Evolutionary conservation across 2,888 invertebrate species (phyloP).

Genomic region (Trichopria drosophilae): DNA sequence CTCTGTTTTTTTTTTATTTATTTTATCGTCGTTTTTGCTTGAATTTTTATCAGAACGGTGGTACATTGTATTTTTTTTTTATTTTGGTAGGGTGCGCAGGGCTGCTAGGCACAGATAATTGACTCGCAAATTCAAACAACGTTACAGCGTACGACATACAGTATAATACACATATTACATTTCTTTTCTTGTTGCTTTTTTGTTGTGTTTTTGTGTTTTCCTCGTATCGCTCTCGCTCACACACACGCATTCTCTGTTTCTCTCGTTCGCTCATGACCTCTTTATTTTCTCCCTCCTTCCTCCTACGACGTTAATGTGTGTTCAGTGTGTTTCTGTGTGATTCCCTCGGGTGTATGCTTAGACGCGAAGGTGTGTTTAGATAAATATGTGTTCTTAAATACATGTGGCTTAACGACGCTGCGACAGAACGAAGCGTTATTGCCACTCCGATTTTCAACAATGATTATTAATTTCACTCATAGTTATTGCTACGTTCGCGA

Average conservation of each 20-base stretch:
- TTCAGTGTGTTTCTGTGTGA: conserved; percentile 30
- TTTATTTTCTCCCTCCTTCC: too few relatives aligned
- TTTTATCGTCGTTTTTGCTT: conserved; percentile 40
- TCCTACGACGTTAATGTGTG: conserved; percentile 34
- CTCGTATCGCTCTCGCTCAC: too few relatives aligned
- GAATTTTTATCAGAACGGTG: conserved; percentile 55
- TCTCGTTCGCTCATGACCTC: too few relatives aligned
- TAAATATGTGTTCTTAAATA: too few relatives aligned
- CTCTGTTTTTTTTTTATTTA: conserved; percentile 38
- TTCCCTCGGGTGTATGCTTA: conserved; percentile 14
- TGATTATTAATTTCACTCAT: too few relatives aligned
- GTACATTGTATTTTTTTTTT: too few relatives aligned
- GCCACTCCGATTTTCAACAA: too few relatives aligned
- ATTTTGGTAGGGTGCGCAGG: conserved; percentile 59
- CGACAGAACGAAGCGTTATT: too few relatives aligned
- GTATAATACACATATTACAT: conserved; percentile 55
- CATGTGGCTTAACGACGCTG: too few relatives aligned
- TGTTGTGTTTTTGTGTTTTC: too few relatives aligned
- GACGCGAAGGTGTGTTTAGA: conserved; percentile 20
- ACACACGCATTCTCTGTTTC: too few relatives aligned
- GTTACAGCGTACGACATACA: conserved; percentile 60
- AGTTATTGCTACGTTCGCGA: too few relatives aligned
- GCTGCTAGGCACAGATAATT: conserved; percentile 67
- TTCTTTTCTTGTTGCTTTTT: conserved; percentile 39
- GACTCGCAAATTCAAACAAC: conserved; percentile 64